Evolutionary conservation across 2,888 invertebrate genomes (phyloP).

Genomic region (Euproctis similis): DNA sequence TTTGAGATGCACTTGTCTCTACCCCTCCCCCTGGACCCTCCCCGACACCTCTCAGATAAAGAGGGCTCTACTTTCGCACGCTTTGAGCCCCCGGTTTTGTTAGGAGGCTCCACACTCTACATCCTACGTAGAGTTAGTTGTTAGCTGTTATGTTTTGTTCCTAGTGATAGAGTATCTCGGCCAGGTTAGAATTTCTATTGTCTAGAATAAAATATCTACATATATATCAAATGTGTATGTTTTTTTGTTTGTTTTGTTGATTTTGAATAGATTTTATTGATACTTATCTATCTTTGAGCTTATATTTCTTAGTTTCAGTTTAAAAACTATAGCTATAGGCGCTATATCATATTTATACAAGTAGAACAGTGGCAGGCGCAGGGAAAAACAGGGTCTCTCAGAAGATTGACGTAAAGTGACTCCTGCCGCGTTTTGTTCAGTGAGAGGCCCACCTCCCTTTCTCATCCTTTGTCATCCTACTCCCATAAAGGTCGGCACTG

Average conservation of each 20-base stretch:
- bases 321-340: too few species aligned
- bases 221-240: constrained; percentile 5
- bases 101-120: constrained; percentile 29
- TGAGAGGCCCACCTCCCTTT: too few species aligned
- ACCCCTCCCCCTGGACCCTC: constrained; percentile 8
- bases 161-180: constrained; percentile 27
- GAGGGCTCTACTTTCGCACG: constrained; percentile 70
- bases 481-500: too few species aligned
- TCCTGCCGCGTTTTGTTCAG: too few species aligned
- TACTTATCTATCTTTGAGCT: neutral
- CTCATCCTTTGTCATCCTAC: too few species aligned
- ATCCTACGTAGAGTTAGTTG: constrained; percentile 28
- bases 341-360: too few species aligned
- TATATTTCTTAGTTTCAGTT: neutral
- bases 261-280: neutral
- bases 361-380: too few species aligned
- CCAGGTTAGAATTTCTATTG: constrained; percentile 33
- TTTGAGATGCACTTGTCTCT: constrained; percentile 74
- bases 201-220: constrained; percentile 17
- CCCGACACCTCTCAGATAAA: constrained; percentile 64
- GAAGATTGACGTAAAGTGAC: too few species aligned
- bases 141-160: constrained; percentile 36
- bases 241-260: neutral
- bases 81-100: constrained; percentile 69
- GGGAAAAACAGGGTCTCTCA: too few species aligned